Percentiles rank a stretch among this genome's conserved stretches.
Conservation (phyloP, 2,888 invertebrate species). For the Linnaemya tessellans region DNA sequence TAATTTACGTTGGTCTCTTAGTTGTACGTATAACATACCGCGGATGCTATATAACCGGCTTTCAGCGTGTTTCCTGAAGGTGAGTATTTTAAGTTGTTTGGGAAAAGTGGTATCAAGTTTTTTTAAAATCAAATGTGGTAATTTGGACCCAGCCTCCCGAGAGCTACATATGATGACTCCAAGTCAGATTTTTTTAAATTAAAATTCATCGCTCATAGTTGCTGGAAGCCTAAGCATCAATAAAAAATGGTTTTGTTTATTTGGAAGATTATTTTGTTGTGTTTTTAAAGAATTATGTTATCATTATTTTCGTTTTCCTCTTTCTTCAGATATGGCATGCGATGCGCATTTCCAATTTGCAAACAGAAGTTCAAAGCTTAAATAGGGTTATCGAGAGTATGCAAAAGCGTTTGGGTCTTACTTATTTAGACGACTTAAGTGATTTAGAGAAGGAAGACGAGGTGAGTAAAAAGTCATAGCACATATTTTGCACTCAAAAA, state of each 20-base stretch:
- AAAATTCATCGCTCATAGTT: too few species aligned
- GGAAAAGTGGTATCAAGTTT: too few species aligned
- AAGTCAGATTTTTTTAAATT: too few species aligned
- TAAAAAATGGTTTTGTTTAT: neutral
- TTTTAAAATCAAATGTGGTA: too few species aligned
- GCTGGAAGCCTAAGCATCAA: neutral
- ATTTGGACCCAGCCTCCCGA: too few species aligned
- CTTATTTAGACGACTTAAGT: conserved; percentile 81
- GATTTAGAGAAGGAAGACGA: conserved; percentile 82
- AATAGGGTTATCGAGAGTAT: conserved; percentile 79
- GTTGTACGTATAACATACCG: too few species aligned
- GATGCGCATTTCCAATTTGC: conserved; percentile 78
- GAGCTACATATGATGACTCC: too few species aligned
- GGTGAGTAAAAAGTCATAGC: conserved; percentile 75
- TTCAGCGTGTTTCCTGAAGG: too few species aligned
- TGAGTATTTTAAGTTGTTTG: too few species aligned
- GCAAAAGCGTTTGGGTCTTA: conserved; percentile 80
- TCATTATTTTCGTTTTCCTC: neutral
- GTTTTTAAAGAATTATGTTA: neutral
- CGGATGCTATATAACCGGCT: too few species aligned
- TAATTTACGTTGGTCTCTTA: too few species aligned
- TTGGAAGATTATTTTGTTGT: neutral
- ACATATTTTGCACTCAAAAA: conserved; percentile 16
- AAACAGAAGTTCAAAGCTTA: conserved; percentile 79
- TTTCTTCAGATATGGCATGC: conserved; percentile 80